Conservation (phyloP, 2,113 vertebrate genomes). For the Barnardius zonarius region DNA sequence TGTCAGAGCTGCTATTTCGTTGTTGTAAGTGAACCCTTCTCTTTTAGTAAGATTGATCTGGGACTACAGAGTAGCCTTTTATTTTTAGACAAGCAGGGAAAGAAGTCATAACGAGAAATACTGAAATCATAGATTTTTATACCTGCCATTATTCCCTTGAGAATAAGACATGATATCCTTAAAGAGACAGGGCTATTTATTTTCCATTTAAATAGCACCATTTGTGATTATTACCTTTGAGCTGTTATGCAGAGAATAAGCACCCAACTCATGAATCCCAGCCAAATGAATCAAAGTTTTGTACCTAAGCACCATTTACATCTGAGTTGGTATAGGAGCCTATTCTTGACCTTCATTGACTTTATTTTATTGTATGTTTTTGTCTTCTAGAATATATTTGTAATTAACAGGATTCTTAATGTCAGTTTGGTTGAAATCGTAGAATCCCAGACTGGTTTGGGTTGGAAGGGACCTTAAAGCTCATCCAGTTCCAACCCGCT, state of each 20-base stretch:
- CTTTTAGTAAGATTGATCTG: slow-evolving; percentile 65
- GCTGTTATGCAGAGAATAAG: background rate
- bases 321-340: background rate
- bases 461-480: background rate
- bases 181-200: slow-evolving; percentile 62
- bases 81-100: slow-evolving; percentile 40
- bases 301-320: background rate
- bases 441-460: background rate
- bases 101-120: slow-evolving; percentile 59
- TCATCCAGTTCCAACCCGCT: background rate
- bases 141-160: slow-evolving; percentile 42
- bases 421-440: background rate
- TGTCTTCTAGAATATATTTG: background rate
- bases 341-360: slow-evolving; percentile 20
- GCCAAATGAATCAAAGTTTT: slow-evolving; percentile 44
- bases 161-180: slow-evolving; percentile 41
- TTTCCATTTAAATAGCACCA: slow-evolving; percentile 56
- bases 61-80: slow-evolving; percentile 51
- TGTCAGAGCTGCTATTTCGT: slow-evolving; percentile 55
- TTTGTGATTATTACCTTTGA: slow-evolving; percentile 53
- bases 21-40: slow-evolving; percentile 44
- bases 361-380: background rate
- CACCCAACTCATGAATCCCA: slow-evolving; percentile 33
- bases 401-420: background rate
- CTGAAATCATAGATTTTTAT: slow-evolving; percentile 63